These are phyloP conservation scores for Coregonus clupeaformis DNA, from an alignment of 2,113 vertebrate species.

Conservation along the genomic window DNA sequence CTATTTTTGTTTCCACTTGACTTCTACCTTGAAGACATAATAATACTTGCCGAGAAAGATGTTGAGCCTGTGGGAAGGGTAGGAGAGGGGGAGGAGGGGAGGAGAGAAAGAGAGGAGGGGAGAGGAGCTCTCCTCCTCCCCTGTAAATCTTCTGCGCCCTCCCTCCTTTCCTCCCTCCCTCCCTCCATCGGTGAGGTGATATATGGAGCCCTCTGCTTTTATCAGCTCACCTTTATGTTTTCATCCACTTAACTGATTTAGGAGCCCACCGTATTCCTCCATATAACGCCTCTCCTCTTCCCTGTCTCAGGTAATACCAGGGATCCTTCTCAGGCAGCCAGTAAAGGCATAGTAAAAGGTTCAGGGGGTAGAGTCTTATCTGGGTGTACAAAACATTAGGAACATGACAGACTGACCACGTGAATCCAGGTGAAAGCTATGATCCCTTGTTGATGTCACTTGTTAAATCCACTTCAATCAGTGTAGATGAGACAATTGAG, in stretches of 20 bases:
- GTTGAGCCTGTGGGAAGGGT: neutral
- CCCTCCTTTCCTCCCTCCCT: neutral
- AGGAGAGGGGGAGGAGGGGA: too few species aligned
- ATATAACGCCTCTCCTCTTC: neutral
- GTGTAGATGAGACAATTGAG: too few species aligned
- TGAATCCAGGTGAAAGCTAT: too few species aligned
- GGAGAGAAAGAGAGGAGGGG: too few species aligned
- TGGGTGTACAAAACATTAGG: neutral
- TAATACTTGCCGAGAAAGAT: neutral
- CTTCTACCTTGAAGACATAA: neutral
- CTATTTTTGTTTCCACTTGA: neutral
- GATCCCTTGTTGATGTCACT: too few species aligned
- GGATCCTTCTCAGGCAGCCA: conserved; percentile 21
- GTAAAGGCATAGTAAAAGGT: neutral
- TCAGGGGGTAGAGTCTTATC: too few species aligned
- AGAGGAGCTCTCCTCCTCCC: too few species aligned
- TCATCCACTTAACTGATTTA: conserved; percentile 44
- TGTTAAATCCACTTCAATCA: too few species aligned
- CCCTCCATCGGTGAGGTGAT: conserved; percentile 31
- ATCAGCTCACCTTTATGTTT: conserved; percentile 50
- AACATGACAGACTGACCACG: too few species aligned
- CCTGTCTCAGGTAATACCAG: neutral
- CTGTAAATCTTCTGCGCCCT: too few species aligned
- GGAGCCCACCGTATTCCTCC: conserved; percentile 17
- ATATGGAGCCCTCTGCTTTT: conserved; percentile 36